Evolutionary conservation across 2,888 invertebrate species (phyloP).

Genomic region (Mimas tiliae): DNA sequence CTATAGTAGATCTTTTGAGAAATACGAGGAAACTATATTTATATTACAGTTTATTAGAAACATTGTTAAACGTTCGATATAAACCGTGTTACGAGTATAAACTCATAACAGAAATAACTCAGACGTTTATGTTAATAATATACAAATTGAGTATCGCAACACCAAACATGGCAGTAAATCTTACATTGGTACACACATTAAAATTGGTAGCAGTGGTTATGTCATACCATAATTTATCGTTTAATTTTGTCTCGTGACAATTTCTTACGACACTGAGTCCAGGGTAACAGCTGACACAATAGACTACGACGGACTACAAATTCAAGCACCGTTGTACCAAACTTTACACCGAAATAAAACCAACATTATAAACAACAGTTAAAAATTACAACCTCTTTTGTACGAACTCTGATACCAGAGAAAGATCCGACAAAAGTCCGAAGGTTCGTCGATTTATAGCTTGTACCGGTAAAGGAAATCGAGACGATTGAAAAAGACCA

Average conservation of each 20-base stretch:
- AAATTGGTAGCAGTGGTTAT: constrained; percentile 60
- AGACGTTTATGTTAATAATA: constrained; percentile 49
- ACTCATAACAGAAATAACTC: constrained; percentile 42
- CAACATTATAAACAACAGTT: constrained; percentile 57
- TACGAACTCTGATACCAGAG: constrained; percentile 51
- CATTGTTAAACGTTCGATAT: background rate
- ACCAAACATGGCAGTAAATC: constrained; percentile 59
- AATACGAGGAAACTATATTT: background rate
- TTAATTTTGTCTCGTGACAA: constrained; percentile 43
- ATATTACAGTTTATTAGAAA: constrained; percentile 35
- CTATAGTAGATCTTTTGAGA: too few relatives aligned
- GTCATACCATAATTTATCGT: constrained; percentile 63
- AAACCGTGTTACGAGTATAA: constrained; percentile 6
- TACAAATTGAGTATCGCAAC: constrained; percentile 44
- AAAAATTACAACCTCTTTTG: constrained; percentile 62
- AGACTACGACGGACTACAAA: background rate
- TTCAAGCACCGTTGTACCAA: constrained; percentile 57
- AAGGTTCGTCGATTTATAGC: constrained; percentile 53
- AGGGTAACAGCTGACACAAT: constrained; percentile 3
- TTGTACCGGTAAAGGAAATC: constrained; percentile 45
- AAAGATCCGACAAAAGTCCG: constrained; percentile 57
- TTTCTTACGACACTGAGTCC: background rate
- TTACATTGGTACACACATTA: constrained; percentile 58
- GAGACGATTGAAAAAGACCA: constrained; percentile 44
- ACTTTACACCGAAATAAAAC: constrained; percentile 48